These are phyloP conservation scores for Aphelenchoides besseyi DNA, from an alignment of 1,140 invertebrate species.

Conservation along the genomic window DNA sequence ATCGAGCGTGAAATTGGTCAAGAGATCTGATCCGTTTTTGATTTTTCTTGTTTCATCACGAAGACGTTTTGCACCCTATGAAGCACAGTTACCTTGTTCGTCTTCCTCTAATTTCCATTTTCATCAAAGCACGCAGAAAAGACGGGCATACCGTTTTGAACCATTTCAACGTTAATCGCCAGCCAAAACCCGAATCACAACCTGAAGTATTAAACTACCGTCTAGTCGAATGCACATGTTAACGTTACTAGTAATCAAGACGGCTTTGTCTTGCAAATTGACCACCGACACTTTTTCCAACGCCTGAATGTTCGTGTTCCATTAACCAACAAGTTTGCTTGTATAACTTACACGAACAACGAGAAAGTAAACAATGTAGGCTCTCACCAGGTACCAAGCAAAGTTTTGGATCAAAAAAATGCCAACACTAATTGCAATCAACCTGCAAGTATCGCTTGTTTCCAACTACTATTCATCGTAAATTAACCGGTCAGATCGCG, in stretches of 20 bases:
- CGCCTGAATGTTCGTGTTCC: no score
- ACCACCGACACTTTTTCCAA: slow-evolving; percentile 13
- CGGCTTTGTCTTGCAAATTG: slow-evolving; percentile 23
- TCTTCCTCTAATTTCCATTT: slow-evolving; percentile 11
- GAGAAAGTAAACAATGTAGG: slow-evolving; percentile 24
- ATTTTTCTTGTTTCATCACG: slow-evolving; percentile 22
- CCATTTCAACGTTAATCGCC: slow-evolving; percentile 28
- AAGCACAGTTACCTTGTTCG: slow-evolving; percentile 9
- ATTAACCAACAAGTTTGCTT: no score
- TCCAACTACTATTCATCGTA: no score
- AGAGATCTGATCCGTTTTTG: slow-evolving; percentile 7
- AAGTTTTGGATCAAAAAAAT: slow-evolving; percentile 25
- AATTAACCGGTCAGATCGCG: slow-evolving; percentile 25
- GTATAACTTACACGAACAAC: slow-evolving; percentile 17
- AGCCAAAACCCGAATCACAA: slow-evolving; percentile 27
- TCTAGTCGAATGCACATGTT: no score
- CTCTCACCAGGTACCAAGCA: slow-evolving; percentile 19
- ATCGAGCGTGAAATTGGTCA: slow-evolving; percentile 23
- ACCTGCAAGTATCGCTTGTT: no score
- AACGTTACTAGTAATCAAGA: slow-evolving; percentile 24
- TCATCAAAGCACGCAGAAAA: slow-evolving; percentile 30
- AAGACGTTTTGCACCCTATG: slow-evolving; percentile 17
- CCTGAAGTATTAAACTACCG: no score
- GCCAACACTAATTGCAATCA: slow-evolving; percentile 16
- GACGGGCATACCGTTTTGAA: slow-evolving; percentile 14